Base-by-base conservation (phyloP, 2,113 vertebrate genomes). In the Cynoglossus semilaevis region DNA sequence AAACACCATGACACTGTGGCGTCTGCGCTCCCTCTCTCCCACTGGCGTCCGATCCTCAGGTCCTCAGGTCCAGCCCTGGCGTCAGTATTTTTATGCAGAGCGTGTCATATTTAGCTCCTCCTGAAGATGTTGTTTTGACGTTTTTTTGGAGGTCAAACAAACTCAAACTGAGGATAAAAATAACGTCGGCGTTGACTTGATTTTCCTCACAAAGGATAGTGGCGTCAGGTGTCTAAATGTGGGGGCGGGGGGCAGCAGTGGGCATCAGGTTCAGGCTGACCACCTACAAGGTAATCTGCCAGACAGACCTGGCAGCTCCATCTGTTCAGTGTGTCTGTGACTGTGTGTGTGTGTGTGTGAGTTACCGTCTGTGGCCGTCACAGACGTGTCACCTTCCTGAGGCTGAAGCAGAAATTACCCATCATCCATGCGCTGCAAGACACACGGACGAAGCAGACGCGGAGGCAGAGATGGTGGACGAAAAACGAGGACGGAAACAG, bases 231-330 rank as follows among this genome's bases (percentile, higher is more conserved):
- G 34, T 38, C 18, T 47, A 63, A 18, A 48, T 15, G 17, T 17
- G 22, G 22, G n/a, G 22, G 22, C 22, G 22, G 3, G 2, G 54
- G n/a, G 10, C 18, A 49, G 38, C 59, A 36, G 73, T 46, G 80
- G 80, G 72, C 69, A 72, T 37, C 18, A 49, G 46, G 62, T 80
- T 83, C 67, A 83, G 43, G 52, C 71, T 54, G 72, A 73, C 70
- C 78, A 75, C 74, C 77, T 55, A 44, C 59, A 74, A 72, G 61
- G 72, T 80, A 81, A 84, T 76, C 83, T 84, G 89, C 82, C 84
- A 90, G 87, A 88, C 87, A 51, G 58, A 66, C 62, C 82, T 37
- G 48, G 79, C 74, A n/a, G 75, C 79, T 88, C 82, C 86, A 88
- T 91, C 87, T 90, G 89, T 79, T 81, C 76, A 51, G 51, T 61